Percentiles rank a stretch among this genome's conserved stretches.
Evolutionary conservation across 1,140 invertebrate species (phyloP).

Genomic region (Ceratitis capitata): DNA sequence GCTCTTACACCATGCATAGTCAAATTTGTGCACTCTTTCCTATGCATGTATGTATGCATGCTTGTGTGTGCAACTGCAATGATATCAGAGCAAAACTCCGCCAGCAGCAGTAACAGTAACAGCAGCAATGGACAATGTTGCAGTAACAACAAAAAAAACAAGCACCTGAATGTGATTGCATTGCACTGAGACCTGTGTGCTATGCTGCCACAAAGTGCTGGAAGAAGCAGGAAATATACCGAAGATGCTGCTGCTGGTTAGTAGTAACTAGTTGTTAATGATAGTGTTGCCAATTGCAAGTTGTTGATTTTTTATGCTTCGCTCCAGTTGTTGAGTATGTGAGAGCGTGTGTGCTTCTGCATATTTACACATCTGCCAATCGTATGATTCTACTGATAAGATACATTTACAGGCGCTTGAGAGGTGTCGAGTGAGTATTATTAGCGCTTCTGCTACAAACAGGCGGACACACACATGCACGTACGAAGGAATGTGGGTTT

Average conservation of each 20-base stretch:
- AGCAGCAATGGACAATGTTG: background rate
- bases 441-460: background rate
- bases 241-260: background rate
- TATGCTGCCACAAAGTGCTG: background rate
- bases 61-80: background rate
- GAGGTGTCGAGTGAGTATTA: conserved; percentile 3
- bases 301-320: background rate
- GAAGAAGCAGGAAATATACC: background rate
- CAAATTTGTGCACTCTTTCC: too few species aligned
- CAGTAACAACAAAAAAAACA: background rate
- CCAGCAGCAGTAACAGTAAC: background rate
- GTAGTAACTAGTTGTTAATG: background rate
- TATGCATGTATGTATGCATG: background rate
- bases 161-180: background rate
- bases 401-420: background rate
- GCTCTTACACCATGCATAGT: conserved; percentile 4
- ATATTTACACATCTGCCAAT: background rate
- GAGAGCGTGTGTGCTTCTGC: background rate
- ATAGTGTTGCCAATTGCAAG: background rate
- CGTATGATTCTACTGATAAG: conserved; percentile 3
- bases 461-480: background rate
- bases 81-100: too few species aligned
- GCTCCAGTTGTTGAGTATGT: background rate
- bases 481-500: background rate
- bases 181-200: background rate